Conservation (phyloP, 64 coral and sea anemone species). For the Porites lutea region DNA sequence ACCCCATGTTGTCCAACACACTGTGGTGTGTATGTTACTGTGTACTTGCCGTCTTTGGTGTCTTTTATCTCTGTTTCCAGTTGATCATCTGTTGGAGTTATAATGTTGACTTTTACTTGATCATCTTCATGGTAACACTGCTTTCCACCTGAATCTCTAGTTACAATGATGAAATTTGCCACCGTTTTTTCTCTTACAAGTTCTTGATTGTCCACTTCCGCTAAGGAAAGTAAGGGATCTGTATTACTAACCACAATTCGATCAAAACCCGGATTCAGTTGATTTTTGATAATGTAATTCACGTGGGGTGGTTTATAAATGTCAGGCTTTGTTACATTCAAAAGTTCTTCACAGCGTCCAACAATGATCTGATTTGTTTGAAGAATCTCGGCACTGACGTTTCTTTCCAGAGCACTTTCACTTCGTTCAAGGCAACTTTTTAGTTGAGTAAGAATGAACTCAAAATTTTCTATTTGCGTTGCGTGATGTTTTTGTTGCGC, state of each 20-base stretch:
- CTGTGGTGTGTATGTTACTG: too few species aligned
- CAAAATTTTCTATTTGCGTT: too few species aligned
- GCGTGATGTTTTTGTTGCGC: too few species aligned
- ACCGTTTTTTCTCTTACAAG: not conserved
- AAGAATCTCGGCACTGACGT: not conserved
- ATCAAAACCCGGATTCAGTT: not conserved
- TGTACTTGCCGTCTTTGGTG: too few species aligned
- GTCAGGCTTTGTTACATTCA: not conserved
- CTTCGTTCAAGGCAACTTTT: not conserved
- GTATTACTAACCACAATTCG: not conserved
- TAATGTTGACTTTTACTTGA: not conserved
- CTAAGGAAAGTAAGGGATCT: too few species aligned
- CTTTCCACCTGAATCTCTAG: slow-evolving; percentile 12
- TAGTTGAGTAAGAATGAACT: not conserved
- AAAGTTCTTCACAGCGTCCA: not conserved
- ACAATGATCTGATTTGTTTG: not conserved
- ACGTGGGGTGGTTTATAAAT: not conserved
- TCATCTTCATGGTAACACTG: not conserved
- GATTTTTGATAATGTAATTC: not conserved
- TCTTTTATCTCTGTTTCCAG: too few species aligned
- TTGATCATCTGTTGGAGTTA: not conserved
- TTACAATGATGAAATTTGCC: not conserved
- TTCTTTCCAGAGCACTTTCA: not conserved
- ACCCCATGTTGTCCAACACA: too few species aligned
- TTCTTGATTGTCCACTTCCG: too few species aligned